A percentile compares a stretch with the other conserved stretches of the same genome.
phyloP scores from a whole-genome alignment of 1,140 invertebrate genomes.

The Trichoplusia ni region DNA sequence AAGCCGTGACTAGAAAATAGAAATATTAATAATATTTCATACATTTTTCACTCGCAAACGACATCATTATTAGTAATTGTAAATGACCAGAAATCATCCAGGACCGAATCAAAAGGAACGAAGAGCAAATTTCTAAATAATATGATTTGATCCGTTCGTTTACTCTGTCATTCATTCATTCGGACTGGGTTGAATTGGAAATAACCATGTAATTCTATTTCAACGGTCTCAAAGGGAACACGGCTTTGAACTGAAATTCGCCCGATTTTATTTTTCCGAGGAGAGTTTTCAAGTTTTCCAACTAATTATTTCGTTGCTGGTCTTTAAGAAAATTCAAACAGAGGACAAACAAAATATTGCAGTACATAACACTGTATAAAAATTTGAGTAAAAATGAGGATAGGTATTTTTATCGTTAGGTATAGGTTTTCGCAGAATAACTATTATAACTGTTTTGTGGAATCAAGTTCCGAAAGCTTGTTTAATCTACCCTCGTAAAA shows the following conservation, averaged over 20 bases:
- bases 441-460: too few relatives aligned
- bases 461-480: too few relatives aligned
- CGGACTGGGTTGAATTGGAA: constrained; percentile 22
- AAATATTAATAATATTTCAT: too few relatives aligned
- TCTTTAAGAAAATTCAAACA: constrained; percentile 8
- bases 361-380: too few relatives aligned
- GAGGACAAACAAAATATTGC: too few relatives aligned
- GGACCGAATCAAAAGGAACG: constrained; percentile 8
- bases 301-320: constrained; percentile 13
- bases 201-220: constrained; percentile 29
- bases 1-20: too few relatives aligned
- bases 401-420: too few relatives aligned
- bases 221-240: constrained; percentile 30
- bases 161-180: constrained; percentile 16
- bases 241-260: constrained; percentile 1
- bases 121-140: constrained; percentile 17
- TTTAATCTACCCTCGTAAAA: too few relatives aligned
- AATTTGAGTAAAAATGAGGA: too few relatives aligned
- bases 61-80: constrained; percentile 10
- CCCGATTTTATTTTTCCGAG: constrained; percentile 7
- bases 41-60: too few relatives aligned
- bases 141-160: constrained; percentile 26
- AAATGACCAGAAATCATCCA: constrained; percentile 1
- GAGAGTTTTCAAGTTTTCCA: constrained; percentile 9
- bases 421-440: too few relatives aligned